Conservation (phyloP, 64 coral and sea anemone species). For the Montipora efflorescens region DNA sequence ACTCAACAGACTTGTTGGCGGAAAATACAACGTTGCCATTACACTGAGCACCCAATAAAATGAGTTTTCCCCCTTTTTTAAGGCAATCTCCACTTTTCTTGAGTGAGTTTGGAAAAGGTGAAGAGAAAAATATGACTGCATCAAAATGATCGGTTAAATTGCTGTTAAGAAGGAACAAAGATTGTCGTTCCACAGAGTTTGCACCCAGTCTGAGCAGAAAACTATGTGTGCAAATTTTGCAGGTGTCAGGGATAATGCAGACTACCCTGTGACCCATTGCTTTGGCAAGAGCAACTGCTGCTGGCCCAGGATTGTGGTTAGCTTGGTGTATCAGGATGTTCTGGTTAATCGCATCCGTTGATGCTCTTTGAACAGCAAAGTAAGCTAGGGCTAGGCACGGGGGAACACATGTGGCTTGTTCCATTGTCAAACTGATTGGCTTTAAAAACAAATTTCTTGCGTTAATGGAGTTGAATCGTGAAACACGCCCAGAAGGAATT, state of each 20-base stretch:
- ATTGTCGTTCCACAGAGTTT: background rate
- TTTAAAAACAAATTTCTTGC: slow-evolving; percentile 19
- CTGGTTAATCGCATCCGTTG: background rate
- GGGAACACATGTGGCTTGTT: slow-evolving; percentile 36
- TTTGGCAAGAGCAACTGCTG: slow-evolving; percentile 58
- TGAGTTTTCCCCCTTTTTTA: slow-evolving; percentile 35
- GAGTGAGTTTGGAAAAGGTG: slow-evolving; percentile 44
- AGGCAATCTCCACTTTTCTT: slow-evolving; percentile 38
- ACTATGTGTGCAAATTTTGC: background rate
- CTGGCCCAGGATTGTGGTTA: slow-evolving; percentile 45
- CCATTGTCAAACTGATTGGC: slow-evolving; percentile 4
- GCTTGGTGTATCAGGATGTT: slow-evolving; percentile 67
- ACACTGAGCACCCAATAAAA: slow-evolving; percentile 29
- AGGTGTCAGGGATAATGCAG: slow-evolving; percentile 29
- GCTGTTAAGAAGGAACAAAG: background rate
- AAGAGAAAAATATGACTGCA: slow-evolving; percentile 48
- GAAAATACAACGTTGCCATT: slow-evolving; percentile 47
- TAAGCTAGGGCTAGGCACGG: background rate
- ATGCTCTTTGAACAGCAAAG: slow-evolving; percentile 27
- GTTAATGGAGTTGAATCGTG: background rate
- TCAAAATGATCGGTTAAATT: slow-evolving; percentile 30
- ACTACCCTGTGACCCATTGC: slow-evolving; percentile 56
- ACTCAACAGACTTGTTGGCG: slow-evolving; percentile 6
- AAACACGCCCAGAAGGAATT: slow-evolving; percentile 8
- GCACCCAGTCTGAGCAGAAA: slow-evolving; percentile 36